Conservation (phyloP, 2,113 vertebrate species). For the Hemiprocne comata region DNA sequence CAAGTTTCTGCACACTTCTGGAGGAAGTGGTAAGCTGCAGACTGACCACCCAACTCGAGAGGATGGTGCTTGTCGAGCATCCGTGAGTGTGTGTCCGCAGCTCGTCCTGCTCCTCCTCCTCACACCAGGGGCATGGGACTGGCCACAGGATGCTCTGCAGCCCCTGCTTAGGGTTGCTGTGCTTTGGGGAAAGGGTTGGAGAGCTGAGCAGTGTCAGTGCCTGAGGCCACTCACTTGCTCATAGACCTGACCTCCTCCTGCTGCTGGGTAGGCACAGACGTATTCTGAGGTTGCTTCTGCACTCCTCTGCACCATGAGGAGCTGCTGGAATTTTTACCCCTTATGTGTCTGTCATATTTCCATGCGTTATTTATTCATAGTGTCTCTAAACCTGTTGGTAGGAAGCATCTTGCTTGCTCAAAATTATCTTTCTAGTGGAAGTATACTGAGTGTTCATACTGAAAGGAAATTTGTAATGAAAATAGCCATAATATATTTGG, state of each 20-base stretch:
- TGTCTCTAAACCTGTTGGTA: not conserved
- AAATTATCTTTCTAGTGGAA: not conserved
- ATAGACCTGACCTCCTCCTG: not conserved
- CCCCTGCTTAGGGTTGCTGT: not conserved
- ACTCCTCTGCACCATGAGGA: rapidly evolving
- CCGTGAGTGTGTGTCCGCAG: rapidly evolving
- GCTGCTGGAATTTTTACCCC: not conserved
- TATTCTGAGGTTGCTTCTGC: not conserved
- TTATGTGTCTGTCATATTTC: not conserved
- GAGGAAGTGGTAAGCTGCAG: slow-evolving; percentile 28
- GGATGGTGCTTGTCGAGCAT: not conserved
- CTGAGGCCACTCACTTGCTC: too few relatives aligned
- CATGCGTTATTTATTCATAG: not conserved
- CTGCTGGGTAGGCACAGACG: not conserved
- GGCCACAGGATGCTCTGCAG: not conserved
- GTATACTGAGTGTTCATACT: not conserved
- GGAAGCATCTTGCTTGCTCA: not conserved
- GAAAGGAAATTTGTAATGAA: not conserved
- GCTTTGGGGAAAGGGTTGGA: not conserved
- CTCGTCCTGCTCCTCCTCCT: not conserved
- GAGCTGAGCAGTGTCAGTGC: not conserved
- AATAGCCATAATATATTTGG: not conserved
- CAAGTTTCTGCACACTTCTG: not conserved
- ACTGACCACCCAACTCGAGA: slow-evolving; percentile 3
- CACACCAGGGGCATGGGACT: rapidly evolving